These are phyloP conservation scores for Hephaestus fuliginosus DNA, from an alignment of 2,797 vertebrate genomes.

Conservation along the genomic window DNA sequence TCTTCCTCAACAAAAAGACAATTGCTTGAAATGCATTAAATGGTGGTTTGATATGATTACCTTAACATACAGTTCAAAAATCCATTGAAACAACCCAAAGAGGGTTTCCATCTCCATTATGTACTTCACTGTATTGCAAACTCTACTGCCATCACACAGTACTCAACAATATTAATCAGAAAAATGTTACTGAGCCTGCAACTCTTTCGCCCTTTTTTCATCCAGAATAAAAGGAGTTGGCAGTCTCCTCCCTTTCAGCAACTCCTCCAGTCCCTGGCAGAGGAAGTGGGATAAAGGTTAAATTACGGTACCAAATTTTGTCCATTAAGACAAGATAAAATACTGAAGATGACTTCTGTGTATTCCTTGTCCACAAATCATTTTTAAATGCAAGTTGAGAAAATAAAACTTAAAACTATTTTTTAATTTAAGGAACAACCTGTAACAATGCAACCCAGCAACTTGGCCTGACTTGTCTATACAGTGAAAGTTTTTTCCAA, in stretches of 20 bases:
- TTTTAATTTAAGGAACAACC: neutral
- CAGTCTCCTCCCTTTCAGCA: conserved; percentile 86
- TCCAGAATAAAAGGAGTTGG: conserved; percentile 88
- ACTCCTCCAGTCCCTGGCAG: conserved; percentile 88
- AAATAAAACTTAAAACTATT: neutral
- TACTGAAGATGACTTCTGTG: neutral
- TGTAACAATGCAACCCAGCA: neutral
- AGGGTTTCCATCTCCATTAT: neutral
- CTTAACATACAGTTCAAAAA: neutral
- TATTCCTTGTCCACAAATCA: neutral
- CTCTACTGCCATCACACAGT: neutral
- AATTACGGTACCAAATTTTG: neutral
- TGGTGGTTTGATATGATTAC: conserved; percentile 8
- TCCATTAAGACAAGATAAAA: neutral
- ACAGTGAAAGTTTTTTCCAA: neutral
- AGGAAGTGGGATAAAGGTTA: neutral
- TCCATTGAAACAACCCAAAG: neutral
- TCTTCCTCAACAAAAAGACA: conserved; percentile 2
- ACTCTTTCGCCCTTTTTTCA: conserved; percentile 63
- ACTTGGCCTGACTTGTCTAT: no score
- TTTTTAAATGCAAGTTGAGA: conserved; percentile 8
- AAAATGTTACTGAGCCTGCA: conserved; percentile 47
- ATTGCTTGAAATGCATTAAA: neutral
- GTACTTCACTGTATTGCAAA: neutral
- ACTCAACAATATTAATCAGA: neutral